Evolutionary conservation across 1,140 invertebrate genomes (phyloP).

Genomic region (Pogonognathellus flavescens): DNA sequence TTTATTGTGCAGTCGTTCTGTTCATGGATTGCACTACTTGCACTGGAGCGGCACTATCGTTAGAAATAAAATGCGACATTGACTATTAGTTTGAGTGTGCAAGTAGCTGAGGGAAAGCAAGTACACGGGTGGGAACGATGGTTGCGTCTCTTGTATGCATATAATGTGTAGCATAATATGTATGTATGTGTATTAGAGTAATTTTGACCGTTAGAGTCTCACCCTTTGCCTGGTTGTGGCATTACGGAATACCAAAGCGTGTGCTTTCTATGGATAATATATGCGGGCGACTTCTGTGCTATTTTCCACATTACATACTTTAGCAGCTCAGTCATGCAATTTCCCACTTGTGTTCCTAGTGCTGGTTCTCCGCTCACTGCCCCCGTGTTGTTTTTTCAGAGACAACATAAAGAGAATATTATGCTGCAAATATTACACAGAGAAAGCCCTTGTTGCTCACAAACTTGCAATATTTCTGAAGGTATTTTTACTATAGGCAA

Average conservation of each 20-base stretch:
- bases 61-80: too few species aligned
- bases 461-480: too few species aligned
- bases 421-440: too few species aligned
- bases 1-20: background rate
- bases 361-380: too few species aligned
- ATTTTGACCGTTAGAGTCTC: background rate
- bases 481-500: too few species aligned
- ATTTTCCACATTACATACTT: too few species aligned
- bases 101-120: background rate
- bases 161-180: too few species aligned
- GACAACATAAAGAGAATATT: too few species aligned
- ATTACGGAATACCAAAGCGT: slow-evolving; percentile 28
- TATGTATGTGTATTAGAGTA: background rate
- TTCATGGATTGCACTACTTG: background rate
- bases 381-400: too few species aligned
- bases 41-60: background rate
- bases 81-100: background rate
- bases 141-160: background rate
- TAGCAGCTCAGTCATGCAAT: too few species aligned
- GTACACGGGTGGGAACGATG: background rate
- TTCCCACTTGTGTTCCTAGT: too few species aligned
- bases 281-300: slow-evolving; percentile 10
- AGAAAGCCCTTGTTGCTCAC: too few species aligned
- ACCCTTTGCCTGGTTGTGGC: slow-evolving; percentile 6
- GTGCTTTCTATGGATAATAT: slow-evolving; percentile 36